Conservation (phyloP, 2,113 vertebrate genomes). For the Brachyhypopomus gauderio region DNA sequence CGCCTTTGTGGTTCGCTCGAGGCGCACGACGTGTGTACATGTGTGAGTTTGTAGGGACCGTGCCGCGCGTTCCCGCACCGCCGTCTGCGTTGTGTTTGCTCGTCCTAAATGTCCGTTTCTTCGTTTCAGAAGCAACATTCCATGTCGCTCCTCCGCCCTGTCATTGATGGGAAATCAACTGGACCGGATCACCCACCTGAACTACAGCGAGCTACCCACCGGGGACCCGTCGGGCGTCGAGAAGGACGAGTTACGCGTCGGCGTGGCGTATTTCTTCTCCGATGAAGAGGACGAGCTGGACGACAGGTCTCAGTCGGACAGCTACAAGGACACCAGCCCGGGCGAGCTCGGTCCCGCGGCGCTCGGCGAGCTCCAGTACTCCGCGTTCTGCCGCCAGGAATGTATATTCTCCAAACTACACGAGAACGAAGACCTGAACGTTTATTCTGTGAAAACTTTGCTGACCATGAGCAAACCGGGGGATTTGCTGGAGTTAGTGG, state of each 20-base stretch:
- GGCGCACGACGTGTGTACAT: slow-evolving; percentile 46
- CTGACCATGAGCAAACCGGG: slow-evolving; percentile 93
- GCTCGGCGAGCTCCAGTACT: slow-evolving; percentile 92
- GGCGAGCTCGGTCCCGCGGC: slow-evolving; percentile 78
- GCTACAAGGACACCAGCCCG: slow-evolving; percentile 85
- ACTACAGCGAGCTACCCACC: slow-evolving; percentile 98
- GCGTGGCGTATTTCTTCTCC: slow-evolving; percentile 99
- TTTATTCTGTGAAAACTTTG: slow-evolving; percentile 87
- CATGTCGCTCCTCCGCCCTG: slow-evolving; percentile 85
- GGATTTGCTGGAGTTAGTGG: slow-evolving; percentile 94
- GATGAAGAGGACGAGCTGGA: slow-evolving; percentile 99
- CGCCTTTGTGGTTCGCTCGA: slow-evolving; percentile 24
- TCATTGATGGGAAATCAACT: slow-evolving; percentile 99
- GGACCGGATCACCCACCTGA: slow-evolving; percentile 99
- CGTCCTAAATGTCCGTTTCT: background rate
- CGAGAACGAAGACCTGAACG: slow-evolving; percentile 89
- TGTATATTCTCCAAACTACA: slow-evolving; percentile 99
- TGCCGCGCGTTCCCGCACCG: background rate
- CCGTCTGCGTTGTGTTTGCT: background rate
- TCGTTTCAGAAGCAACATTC: slow-evolving; percentile 79
- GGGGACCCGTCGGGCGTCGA: slow-evolving; percentile 98
- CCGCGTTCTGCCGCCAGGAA: slow-evolving; percentile 96
- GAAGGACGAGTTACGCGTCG: slow-evolving; percentile 98
- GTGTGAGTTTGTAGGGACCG: slow-evolving; percentile 5
- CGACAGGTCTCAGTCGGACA: slow-evolving; percentile 91